These are phyloP conservation scores for Drosophila leonis DNA, from an alignment of 2,888 invertebrate species.

Conservation along the genomic window DNA sequence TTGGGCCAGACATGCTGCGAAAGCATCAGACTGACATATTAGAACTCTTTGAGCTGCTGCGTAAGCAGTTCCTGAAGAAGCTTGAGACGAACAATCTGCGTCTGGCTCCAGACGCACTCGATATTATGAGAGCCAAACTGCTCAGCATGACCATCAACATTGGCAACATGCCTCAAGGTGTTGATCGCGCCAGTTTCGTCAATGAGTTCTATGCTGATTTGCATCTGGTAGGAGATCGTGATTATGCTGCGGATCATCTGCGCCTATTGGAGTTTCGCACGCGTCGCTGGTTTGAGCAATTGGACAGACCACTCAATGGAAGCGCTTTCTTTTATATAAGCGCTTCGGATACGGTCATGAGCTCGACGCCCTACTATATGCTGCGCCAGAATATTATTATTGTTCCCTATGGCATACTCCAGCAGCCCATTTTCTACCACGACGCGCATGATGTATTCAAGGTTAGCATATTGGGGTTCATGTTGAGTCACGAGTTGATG, in stretches of 20 bases:
- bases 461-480: slow-evolving; percentile 75
- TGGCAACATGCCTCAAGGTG: slow-evolving; percentile 71
- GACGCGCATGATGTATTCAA: slow-evolving; percentile 68
- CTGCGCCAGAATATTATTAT: slow-evolving; percentile 70
- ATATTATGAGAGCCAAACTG: slow-evolving; percentile 55
- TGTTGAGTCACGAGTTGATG: slow-evolving; percentile 78
- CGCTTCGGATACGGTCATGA: slow-evolving; percentile 38
- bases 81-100: slow-evolving; percentile 55
- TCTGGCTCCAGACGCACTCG: slow-evolving; percentile 21
- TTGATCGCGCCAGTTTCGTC: slow-evolving; percentile 41
- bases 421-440: slow-evolving; percentile 56
- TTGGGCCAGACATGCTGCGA: slow-evolving; percentile 7
- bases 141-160: slow-evolving; percentile 67
- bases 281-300: slow-evolving; percentile 22
- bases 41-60: slow-evolving; percentile 49
- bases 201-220: slow-evolving; percentile 58
- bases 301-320: background rate
- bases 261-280: slow-evolving; percentile 55
- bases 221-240: slow-evolving; percentile 14
- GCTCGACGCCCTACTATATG: slow-evolving; percentile 72
- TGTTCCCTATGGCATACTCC: slow-evolving; percentile 74
- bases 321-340: slow-evolving; percentile 31
- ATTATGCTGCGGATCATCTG: slow-evolving; percentile 71
- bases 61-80: slow-evolving; percentile 52
- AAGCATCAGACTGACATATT: slow-evolving; percentile 17